A percentile compares a stretch with the other conserved stretches of the same genome.
phyloP scores from a whole-genome alignment of 2,113 vertebrate species.

The Symphodus melops region DNA sequence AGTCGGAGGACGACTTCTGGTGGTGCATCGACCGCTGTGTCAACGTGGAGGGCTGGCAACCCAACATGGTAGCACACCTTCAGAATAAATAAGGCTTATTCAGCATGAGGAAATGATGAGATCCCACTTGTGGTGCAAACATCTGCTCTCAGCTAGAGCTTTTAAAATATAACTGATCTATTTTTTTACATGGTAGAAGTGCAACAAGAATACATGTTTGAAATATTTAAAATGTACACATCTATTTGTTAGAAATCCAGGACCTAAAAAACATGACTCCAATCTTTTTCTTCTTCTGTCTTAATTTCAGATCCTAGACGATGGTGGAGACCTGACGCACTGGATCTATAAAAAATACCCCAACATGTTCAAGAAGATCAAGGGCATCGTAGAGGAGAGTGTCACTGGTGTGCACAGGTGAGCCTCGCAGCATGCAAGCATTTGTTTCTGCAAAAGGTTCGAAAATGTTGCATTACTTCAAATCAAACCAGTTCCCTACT shows the following conservation, averaged over 20 bases:
- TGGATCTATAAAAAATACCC: slow-evolving; percentile 99
- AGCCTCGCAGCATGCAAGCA: background rate
- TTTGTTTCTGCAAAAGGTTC: background rate
- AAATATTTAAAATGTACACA: too few relatives aligned
- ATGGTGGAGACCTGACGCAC: slow-evolving; percentile 97
- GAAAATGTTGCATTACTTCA: too few relatives aligned
- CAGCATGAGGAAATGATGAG: background rate
- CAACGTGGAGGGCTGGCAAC: slow-evolving; percentile 98
- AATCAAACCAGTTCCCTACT: too few relatives aligned
- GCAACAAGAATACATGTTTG: too few relatives aligned
- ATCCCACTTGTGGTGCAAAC: background rate
- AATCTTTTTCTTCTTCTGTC: background rate
- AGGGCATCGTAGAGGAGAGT: slow-evolving; percentile 98
- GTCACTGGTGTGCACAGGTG: slow-evolving; percentile 98
- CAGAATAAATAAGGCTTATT: background rate
- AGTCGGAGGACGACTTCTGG: slow-evolving; percentile 99
- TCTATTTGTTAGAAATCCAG: too few relatives aligned
- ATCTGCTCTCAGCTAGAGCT: background rate
- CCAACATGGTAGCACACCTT: slow-evolving; percentile 90
- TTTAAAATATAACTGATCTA: background rate
- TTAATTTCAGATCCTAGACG: slow-evolving; percentile 91
- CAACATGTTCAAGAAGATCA: slow-evolving; percentile 99
- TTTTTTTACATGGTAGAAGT: background rate
- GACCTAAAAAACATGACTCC: too few relatives aligned
- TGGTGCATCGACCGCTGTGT: slow-evolving; percentile 99